Evolutionary conservation across 2,113 vertebrate genomes (phyloP).

Genomic region (mouse (Mus musculus)): GRCm39 chr1:103733501-103734000

Average conservation of each 20-base stretch:
- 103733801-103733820: too few species aligned
- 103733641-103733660: neutral
- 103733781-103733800: too few species aligned
- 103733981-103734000: neutral
- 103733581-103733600: slow-evolving; percentile 27
- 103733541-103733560: slow-evolving; percentile 3
- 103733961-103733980: neutral
- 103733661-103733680: too few species aligned
- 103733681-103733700: too few species aligned
- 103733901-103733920: neutral
- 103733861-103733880: neutral
- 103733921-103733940: neutral
- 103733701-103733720: too few species aligned
- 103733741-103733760: too few species aligned
- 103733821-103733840: neutral
- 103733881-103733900: neutral
- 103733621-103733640: neutral
- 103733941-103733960: neutral
- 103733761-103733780: too few species aligned
- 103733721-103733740: too few species aligned
- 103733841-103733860: neutral
- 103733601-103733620: neutral
- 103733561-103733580: slow-evolving; percentile 19
- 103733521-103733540: neutral
- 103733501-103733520: neutral